Percentiles rank a stretch among this genome's conserved stretches.
phyloP scores from a whole-genome alignment of 37 sponge, comb jelly and placozoan genomes.

The Chondrilla cf. caribensis region DNA sequence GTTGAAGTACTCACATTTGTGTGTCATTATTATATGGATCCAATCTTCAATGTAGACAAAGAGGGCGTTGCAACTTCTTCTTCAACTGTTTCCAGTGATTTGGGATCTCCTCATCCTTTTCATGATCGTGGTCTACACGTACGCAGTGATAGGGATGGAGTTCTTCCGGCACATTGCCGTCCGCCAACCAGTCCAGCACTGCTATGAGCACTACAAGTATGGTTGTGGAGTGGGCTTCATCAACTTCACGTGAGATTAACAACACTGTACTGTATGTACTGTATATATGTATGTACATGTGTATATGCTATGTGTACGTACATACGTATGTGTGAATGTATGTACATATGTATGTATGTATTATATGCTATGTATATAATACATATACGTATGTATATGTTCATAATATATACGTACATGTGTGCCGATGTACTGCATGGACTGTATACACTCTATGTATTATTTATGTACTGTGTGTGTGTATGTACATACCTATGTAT shows the following conservation, averaged over 20 bases:
- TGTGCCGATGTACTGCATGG: too few relatives aligned
- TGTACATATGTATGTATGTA: too few relatives aligned
- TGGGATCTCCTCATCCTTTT: constrained; percentile 38
- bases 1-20: too few relatives aligned
- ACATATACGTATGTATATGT: too few relatives aligned
- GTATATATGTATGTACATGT: too few relatives aligned
- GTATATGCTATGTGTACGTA: too few relatives aligned
- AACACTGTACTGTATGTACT: not conserved
- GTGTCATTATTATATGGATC: not conserved
- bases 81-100: constrained; percentile 38
- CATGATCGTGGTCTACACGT: constrained; percentile 39
- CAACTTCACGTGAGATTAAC: constrained; percentile 39
- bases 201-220: constrained; percentile 27
- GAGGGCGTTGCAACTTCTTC: not conserved
- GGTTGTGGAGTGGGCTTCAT: constrained; percentile 56
- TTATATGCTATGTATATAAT: too few relatives aligned
- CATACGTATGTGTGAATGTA: too few relatives aligned
- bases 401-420: too few relatives aligned
- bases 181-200: not conserved
- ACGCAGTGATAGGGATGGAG: constrained; percentile 69
- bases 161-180: constrained; percentile 23
- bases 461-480: too few relatives aligned
- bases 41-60: constrained; percentile 27
- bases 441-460: too few relatives aligned
- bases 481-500: too few relatives aligned